phyloP scores from a whole-genome alignment of 2,888 invertebrate genomes.

The Agonopterix arenella region DNA sequence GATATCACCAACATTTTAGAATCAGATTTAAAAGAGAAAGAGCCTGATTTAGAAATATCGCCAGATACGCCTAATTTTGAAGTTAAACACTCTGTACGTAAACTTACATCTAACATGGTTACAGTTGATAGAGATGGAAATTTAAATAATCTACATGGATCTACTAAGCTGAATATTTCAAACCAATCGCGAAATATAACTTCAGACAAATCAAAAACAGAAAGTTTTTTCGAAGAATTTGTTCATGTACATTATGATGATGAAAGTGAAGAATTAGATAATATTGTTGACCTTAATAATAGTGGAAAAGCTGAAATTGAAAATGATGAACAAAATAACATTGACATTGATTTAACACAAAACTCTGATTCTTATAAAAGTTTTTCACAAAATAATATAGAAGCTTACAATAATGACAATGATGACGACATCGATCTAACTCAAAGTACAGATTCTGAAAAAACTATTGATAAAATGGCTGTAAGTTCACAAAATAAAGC shows the following conservation, averaged over 20 bases:
- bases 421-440: too few species aligned
- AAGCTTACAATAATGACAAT: too few species aligned
- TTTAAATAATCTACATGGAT: too few species aligned
- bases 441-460: not conserved
- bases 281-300: not conserved
- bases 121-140: too few species aligned
- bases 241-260: constrained; percentile 33
- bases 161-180: too few species aligned
- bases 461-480: not conserved
- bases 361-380: constrained; percentile 24
- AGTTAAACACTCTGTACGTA: too few species aligned
- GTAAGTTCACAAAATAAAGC: not conserved
- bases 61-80: too few species aligned
- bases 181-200: not conserved
- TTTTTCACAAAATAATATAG: not conserved
- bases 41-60: not conserved
- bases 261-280: not conserved
- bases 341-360: constrained; percentile 49
- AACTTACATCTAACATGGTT: too few species aligned
- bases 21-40: not conserved
- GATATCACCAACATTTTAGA: not conserved
- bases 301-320: not conserved
- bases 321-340: not conserved
- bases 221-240: constrained; percentile 39
- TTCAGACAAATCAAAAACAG: constrained; percentile 11